Percentiles rank a stretch among this genome's conserved stretches.
Conservation (phyloP, 2,888 invertebrate genomes). For the Calliphora vomitoria region DNA sequence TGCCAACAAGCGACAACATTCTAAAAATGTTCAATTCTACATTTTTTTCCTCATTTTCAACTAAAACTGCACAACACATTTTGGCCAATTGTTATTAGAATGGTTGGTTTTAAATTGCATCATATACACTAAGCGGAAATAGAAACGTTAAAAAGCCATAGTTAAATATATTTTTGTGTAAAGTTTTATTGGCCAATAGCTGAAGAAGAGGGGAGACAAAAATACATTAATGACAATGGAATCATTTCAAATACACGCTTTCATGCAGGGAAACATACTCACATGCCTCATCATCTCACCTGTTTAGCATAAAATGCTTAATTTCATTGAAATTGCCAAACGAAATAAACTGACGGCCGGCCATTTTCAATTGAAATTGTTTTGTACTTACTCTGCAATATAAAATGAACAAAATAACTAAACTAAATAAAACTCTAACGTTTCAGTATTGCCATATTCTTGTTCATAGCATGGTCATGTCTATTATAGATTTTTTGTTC, state of each 20-base stretch:
- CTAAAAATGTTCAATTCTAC: constrained; percentile 8
- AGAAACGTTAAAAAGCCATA: constrained; percentile 32
- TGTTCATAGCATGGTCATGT: not conserved
- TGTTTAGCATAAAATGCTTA: constrained; percentile 62
- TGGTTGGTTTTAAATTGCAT: constrained; percentile 38
- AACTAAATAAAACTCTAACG: not conserved
- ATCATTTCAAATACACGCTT: not conserved
- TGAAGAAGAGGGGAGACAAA: not conserved
- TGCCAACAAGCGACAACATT: constrained; percentile 48
- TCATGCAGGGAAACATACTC: not conserved
- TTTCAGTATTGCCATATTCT: not conserved
- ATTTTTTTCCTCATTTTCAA: constrained; percentile 18
- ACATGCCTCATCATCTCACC: constrained; percentile 25
- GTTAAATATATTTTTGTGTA: constrained; percentile 19
- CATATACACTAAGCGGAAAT: constrained; percentile 43
- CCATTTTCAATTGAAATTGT: constrained; percentile 24
- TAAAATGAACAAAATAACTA: constrained; percentile 10
- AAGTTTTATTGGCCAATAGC: constrained; percentile 18
- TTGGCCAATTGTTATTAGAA: constrained; percentile 56
- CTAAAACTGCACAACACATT: constrained; percentile 59
- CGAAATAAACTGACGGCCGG: constrained; percentile 16
- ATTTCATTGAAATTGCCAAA: constrained; percentile 48
- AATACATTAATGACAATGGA: constrained; percentile 46
- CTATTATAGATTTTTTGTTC: not conserved
- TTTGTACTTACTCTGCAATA: not conserved